Conservation (phyloP, 2,888 invertebrate species). For the Ptilodon capucinus region DNA sequence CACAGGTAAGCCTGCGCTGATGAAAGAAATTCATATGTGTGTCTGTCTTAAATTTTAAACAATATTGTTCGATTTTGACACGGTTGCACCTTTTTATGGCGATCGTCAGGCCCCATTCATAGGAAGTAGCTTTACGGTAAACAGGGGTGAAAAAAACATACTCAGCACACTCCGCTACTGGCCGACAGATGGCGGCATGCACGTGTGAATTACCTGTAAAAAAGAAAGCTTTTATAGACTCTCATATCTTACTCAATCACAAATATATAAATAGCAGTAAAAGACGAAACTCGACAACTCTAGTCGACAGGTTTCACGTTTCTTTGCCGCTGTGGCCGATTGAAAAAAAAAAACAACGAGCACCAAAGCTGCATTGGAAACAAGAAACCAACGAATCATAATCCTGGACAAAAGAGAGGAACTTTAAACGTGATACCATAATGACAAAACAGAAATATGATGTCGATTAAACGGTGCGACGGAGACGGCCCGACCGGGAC, state of each 20-base stretch:
- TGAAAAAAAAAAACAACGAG: constrained; percentile 61
- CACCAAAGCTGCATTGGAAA: constrained; percentile 68
- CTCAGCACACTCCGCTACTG: constrained; percentile 51
- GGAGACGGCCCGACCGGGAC: constrained; percentile 52
- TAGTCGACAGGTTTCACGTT: constrained; percentile 51
- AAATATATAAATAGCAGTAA: constrained; percentile 13
- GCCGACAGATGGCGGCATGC: constrained; percentile 64
- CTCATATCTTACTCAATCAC: constrained; percentile 16
- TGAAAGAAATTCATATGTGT: constrained; percentile 76
- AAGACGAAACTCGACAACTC: constrained; percentile 17
- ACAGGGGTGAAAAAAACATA: constrained; percentile 50
- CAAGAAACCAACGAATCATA: constrained; percentile 76
- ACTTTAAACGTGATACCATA: constrained; percentile 80
- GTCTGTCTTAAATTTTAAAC: constrained; percentile 78
- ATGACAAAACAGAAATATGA: constrained; percentile 83
- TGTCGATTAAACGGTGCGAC: constrained; percentile 78
- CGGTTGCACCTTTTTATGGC: constrained; percentile 74
- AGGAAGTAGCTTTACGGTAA: constrained; percentile 52
- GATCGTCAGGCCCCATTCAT: constrained; percentile 65
- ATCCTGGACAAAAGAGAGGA: constrained; percentile 77
- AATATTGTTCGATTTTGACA: constrained; percentile 77
- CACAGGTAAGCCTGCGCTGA: constrained; percentile 75
- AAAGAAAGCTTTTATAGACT: constrained; percentile 29
- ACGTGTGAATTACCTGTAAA: constrained; percentile 46
- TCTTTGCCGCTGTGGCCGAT: constrained; percentile 58